These are phyloP conservation scores for Cenopis cana DNA, from an alignment of 2,888 invertebrate species.

Conservation along the genomic window DNA sequence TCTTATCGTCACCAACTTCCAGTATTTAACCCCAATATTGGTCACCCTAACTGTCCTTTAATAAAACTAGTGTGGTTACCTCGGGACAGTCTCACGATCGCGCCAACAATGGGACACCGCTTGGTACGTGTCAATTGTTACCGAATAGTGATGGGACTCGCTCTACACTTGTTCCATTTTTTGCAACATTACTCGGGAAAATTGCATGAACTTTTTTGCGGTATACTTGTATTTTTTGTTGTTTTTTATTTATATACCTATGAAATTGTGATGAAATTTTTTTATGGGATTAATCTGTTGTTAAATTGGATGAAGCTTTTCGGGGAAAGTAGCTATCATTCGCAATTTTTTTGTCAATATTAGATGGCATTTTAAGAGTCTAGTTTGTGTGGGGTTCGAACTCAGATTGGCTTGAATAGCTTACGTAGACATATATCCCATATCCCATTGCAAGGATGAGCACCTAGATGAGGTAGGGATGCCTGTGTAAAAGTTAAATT, in stretches of 20 bases:
- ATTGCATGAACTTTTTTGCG: constrained; percentile 3
- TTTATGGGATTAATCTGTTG: not conserved
- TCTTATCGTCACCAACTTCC: not conserved
- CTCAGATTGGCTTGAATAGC: not conserved
- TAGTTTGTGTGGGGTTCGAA: not conserved
- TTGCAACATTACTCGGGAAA: not conserved
- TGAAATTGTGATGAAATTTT: not conserved
- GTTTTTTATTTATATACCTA: not conserved
- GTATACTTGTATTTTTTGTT: not conserved
- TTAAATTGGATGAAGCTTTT: not conserved
- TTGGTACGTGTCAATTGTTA: constrained; percentile 36
- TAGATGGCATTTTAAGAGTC: not conserved
- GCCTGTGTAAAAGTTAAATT: too few relatives aligned
- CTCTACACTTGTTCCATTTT: not conserved
- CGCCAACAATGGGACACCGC: not conserved
- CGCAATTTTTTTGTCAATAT: not conserved
- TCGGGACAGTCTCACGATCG: constrained; percentile 9
- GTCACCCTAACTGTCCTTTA: not conserved
- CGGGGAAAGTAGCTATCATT: not conserved
- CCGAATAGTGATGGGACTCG: constrained; percentile 29
- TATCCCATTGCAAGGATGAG: too few relatives aligned
- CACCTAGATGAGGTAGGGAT: too few relatives aligned
- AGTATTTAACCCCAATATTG: not conserved
- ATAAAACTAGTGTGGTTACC: constrained; percentile 12
- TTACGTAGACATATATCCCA: too few relatives aligned